Evolutionary conservation across 2,113 vertebrate genomes (phyloP).

Genomic region (Sinocyclocheilus grahami): DNA sequence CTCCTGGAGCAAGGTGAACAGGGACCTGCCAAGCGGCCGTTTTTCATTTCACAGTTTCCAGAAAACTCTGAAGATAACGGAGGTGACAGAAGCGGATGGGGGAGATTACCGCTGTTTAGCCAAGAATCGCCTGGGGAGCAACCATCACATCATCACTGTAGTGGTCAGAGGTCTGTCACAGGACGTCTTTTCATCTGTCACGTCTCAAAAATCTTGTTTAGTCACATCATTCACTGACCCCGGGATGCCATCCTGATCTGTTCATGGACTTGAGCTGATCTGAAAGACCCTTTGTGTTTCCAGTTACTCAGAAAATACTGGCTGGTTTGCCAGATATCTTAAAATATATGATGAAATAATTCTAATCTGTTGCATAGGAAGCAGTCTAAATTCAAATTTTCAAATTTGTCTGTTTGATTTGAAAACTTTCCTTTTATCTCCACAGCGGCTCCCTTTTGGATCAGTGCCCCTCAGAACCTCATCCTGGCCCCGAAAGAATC

Average conservation of each 20-base stretch:
- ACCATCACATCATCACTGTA: conserved; percentile 86
- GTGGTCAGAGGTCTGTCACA: conserved; percentile 86
- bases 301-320: background rate
- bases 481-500: conserved; percentile 93
- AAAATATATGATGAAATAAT: background rate
- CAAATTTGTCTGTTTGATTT: background rate
- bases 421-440: background rate
- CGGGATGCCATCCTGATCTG: background rate
- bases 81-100: conserved; percentile 87
- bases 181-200: background rate
- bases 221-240: conserved; percentile 32
- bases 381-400: background rate
- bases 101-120: conserved; percentile 90
- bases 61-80: conserved; percentile 87
- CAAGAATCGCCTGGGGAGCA: conserved; percentile 80
- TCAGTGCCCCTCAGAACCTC: conserved; percentile 89
- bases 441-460: conserved; percentile 94
- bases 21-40: conserved; percentile 80
- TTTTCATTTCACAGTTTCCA: conserved; percentile 83
- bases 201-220: conserved; percentile 2
- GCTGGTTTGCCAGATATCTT: background rate
- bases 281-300: conserved; percentile 1
- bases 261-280: background rate
- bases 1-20: conserved; percentile 89
- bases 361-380: background rate